Conservation (phyloP, 1,140 invertebrate genomes). For the Bradynema listronoti region DNA sequence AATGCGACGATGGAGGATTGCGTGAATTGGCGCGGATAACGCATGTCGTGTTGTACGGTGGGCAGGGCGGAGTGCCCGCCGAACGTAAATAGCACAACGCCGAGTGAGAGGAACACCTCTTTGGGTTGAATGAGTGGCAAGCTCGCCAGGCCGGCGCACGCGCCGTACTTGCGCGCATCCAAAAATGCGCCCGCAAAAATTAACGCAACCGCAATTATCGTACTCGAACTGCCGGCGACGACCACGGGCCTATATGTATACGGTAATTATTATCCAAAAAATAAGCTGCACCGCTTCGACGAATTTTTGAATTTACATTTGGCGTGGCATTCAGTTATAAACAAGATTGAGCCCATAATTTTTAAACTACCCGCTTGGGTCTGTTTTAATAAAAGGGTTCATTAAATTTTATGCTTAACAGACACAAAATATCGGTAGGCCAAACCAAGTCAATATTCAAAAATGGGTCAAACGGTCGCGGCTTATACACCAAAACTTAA, state of each 20-base stretch:
- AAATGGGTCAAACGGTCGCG: no score
- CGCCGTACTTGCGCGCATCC: neutral
- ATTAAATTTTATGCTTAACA: no score
- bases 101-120: conserved; percentile 10
- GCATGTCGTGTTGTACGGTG: conserved; percentile 41
- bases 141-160: conserved; percentile 6
- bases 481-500: no score
- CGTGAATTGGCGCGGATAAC: conserved; percentile 54
- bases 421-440: no score
- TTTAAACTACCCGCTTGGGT: no score
- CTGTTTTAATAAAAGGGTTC: no score
- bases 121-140: neutral
- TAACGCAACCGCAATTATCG: neutral
- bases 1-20: conserved; percentile 34
- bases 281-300: no score
- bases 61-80: conserved; percentile 11
- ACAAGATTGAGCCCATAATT: no score
- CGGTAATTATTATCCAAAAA: no score
- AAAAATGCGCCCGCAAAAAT: conserved; percentile 13
- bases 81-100: conserved; percentile 18
- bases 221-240: conserved; percentile 1
- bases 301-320: no score
- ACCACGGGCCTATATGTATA: conserved; percentile 2
- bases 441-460: no score
- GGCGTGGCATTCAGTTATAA: no score